Conservation (phyloP, 2,113 vertebrate species). For the Rhea americana region DNA sequence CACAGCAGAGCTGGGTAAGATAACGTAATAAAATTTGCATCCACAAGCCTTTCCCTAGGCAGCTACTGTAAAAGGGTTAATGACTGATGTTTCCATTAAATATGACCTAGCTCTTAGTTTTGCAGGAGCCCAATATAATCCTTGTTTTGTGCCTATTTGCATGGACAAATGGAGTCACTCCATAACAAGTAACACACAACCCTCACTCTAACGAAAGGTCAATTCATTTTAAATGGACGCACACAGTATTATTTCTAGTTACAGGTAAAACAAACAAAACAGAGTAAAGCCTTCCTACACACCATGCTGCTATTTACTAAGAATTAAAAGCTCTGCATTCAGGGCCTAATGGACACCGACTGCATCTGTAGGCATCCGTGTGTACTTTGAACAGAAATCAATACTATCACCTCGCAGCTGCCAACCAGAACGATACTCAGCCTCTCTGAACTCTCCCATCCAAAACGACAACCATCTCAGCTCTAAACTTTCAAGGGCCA, state of each 20-base stretch:
- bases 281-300: constrained; percentile 24
- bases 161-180: constrained; percentile 65
- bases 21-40: constrained; percentile 27
- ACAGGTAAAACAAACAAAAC: background rate
- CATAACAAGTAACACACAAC: background rate
- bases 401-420: constrained; percentile 29
- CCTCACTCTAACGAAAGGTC: constrained; percentile 53
- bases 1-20: constrained; percentile 5
- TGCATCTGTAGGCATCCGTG: constrained; percentile 10
- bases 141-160: constrained; percentile 65
- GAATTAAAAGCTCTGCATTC: constrained; percentile 62
- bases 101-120: constrained; percentile 72
- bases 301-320: constrained; percentile 42
- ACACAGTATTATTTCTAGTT: constrained; percentile 38
- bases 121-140: constrained; percentile 50
- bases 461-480: background rate
- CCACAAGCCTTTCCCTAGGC: constrained; percentile 47
- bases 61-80: constrained; percentile 75
- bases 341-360: constrained; percentile 17
- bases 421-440: constrained; percentile 19
- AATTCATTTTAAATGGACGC: constrained; percentile 60
- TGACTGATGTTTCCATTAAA: constrained; percentile 74
- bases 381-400: constrained; percentile 57
- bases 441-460: background rate
- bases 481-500: constrained; percentile 3